phyloP scores from a whole-genome alignment of 2,888 invertebrate genomes.

The Folsomia manolachei region DNA sequence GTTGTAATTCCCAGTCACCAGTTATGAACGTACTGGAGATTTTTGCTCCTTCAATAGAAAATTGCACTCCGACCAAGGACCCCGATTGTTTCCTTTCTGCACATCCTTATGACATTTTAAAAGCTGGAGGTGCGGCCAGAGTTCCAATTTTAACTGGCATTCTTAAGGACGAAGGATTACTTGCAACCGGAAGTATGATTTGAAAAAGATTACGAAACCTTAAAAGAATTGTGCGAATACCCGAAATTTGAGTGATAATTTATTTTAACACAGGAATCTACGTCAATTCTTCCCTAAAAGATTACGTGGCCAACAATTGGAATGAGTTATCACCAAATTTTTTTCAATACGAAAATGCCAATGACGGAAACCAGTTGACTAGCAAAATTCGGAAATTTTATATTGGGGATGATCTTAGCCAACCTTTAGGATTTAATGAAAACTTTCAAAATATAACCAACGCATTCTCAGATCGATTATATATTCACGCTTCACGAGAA shows the following conservation, averaged over 20 bases:
- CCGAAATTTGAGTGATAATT: no score
- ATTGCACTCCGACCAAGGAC: background rate
- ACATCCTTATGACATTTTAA: conserved; percentile 45
- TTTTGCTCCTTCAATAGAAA: conserved; percentile 43
- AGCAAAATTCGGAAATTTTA: conserved; percentile 28
- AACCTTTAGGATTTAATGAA: conserved; percentile 14
- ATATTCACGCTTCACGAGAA: conserved; percentile 40
- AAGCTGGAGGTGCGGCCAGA: conserved; percentile 30
- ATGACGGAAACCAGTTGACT: conserved; percentile 14
- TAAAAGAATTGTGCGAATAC: background rate
- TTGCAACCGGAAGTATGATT: conserved; percentile 42
- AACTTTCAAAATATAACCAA: conserved; percentile 40
- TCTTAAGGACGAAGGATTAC: conserved; percentile 44
- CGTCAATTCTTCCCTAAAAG: conserved; percentile 21
- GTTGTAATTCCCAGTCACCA: conserved; percentile 30
- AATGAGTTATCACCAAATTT: conserved; percentile 34
- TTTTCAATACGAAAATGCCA: conserved; percentile 23
- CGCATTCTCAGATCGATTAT: conserved; percentile 43
- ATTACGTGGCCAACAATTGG: conserved; percentile 31
- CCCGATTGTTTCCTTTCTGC: conserved; percentile 30
- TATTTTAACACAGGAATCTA: conserved; percentile 36
- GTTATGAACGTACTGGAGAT: conserved; percentile 42
- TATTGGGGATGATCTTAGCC: conserved; percentile 14
- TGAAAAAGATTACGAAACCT: no score
- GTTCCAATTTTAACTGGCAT: conserved; percentile 41